phyloP scores from a whole-genome alignment of 2,797 vertebrate species.

The Myotis myotis region DNA sequence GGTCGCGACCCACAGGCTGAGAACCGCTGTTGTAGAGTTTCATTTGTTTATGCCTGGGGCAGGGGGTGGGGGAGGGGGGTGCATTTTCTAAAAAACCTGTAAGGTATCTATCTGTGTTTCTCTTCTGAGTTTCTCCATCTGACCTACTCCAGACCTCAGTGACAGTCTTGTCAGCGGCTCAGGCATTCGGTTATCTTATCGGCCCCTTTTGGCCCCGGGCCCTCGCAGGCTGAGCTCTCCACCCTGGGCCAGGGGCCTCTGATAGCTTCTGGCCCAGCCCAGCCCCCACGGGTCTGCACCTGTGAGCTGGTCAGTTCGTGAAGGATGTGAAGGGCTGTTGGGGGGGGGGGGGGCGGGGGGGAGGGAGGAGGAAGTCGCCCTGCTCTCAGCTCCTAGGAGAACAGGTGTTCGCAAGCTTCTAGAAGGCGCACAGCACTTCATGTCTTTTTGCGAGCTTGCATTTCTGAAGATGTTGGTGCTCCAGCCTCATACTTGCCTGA shows the following conservation, averaged over 20 bases:
- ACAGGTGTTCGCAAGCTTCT: neutral
- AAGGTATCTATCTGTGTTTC: neutral
- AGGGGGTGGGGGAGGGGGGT: neutral
- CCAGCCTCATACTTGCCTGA: neutral
- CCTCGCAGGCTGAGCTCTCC: too few relatives aligned
- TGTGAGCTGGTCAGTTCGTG: accelerated
- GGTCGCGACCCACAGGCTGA: too few relatives aligned
- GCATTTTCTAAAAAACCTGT: neutral
- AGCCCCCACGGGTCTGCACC: neutral
- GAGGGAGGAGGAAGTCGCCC: accelerated
- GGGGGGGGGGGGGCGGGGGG: too few relatives aligned
- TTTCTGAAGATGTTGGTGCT: neutral
- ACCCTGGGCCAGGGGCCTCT: neutral
- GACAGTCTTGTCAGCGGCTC: neutral
- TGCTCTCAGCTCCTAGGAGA: neutral
- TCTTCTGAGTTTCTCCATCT: neutral
- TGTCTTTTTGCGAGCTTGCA: neutral
- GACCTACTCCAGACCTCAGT: neutral
- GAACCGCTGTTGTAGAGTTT: too few relatives aligned
- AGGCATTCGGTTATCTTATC: neutral
- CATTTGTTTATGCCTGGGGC: too few relatives aligned
- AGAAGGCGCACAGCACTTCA: neutral
- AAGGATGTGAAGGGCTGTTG: neutral
- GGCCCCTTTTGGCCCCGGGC: accelerated
- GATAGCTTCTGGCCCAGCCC: neutral